Evolutionary conservation across 2,797 vertebrate species (phyloP), one percentile per base, ranked within the genome.

Genomic region (Rhinophrynus dorsalis): DNA sequence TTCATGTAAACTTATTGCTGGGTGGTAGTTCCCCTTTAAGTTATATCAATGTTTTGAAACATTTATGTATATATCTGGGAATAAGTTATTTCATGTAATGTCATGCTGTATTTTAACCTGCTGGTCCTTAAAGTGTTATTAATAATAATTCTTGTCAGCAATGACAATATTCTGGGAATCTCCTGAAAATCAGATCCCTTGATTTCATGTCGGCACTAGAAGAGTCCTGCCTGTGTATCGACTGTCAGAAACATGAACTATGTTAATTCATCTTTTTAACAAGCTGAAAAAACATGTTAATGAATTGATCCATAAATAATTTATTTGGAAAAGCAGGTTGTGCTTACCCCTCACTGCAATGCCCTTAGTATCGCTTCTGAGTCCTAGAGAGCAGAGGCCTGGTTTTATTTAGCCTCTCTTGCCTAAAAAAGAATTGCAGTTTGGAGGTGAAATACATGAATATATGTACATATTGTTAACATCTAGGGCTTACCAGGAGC

Each of bases 391-490:
- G 60, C 40, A 57, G n/a, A 57, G 32, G 33, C 32, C 44, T 61
- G 47, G 20, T 69, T 55, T 20, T n/a, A 38, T 51, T 59, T 32
- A 59, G 21, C 55, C 32, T 37, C 29, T 37, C 29, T 15, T 45
- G 30, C 59, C 24, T 45, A 54, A 33, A 38, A 71, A 48, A 38
- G 38, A 71, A 35, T 33, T 57, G 18, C 21, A 37, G 6, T 26
- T 27, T 52, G 32, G 57, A 27, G 61, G 18, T 54, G 37, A 68
- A 24, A 51, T 15, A 7, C 6, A 42, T 69, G 40, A 69, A 69
- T 52, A 60, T 45, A 69, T 69, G 57, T 54, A 61, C 47, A 69
- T 61, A 61, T 58, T 57, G 37, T 60, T 68, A 68, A 44, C 56
- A 68, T 9, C 26, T 47, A 32, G 21, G 47, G 45, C 18, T 68